phyloP scores from a whole-genome alignment of 2,113 vertebrate species.

The Leuciscus idus region DNA sequence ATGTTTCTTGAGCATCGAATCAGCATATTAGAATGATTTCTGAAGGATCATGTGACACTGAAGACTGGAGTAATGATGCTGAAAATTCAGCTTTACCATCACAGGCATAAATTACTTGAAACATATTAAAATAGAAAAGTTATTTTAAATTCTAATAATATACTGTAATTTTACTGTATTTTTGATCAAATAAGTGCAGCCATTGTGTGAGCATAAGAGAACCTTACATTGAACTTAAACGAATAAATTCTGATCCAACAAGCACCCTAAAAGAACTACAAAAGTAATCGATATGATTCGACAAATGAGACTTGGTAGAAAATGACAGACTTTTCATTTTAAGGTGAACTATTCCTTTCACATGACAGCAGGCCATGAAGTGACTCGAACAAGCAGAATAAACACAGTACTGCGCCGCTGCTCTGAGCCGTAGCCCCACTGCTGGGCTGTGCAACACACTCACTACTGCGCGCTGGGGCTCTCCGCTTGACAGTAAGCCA shows the following conservation, averaged over 20 bases:
- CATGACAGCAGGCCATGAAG: slow-evolving; percentile 9
- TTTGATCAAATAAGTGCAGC: background rate
- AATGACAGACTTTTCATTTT: background rate
- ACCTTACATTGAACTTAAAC: background rate
- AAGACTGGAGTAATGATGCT: background rate
- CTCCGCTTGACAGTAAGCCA: slow-evolving; percentile 52
- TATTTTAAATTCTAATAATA: background rate
- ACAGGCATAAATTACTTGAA: background rate
- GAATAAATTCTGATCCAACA: background rate
- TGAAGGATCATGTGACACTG: background rate
- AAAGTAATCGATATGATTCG: background rate
- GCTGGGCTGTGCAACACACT: slow-evolving; percentile 17
- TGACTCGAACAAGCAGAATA: background rate
- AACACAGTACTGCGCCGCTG: background rate
- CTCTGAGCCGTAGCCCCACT: slow-evolving; percentile 29
- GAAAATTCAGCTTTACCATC: background rate
- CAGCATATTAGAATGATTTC: background rate
- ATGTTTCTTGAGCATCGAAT: no score
- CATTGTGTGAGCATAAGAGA: background rate
- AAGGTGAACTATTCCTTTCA: background rate
- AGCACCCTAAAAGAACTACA: background rate
- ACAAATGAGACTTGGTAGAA: background rate
- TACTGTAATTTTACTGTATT: background rate
- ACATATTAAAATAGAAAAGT: background rate
- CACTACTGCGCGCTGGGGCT: slow-evolving; percentile 27